phyloP scores from a whole-genome alignment of 1,140 invertebrate genomes.

The Antheraea pernyi region DNA sequence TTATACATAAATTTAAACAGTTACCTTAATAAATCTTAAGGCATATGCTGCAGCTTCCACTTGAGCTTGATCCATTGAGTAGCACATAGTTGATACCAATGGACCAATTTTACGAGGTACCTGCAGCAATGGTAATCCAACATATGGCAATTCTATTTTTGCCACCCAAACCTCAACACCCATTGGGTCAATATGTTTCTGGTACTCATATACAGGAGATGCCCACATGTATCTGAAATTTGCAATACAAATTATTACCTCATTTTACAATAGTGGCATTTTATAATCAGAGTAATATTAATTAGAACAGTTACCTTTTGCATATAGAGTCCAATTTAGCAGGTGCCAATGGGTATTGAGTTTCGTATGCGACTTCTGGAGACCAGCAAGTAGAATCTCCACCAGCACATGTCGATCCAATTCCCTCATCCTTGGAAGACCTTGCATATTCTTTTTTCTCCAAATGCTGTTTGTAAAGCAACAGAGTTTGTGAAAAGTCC shows the following conservation, averaged over 20 bases:
- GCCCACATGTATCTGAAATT: slow-evolving; percentile 59
- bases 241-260: slow-evolving; percentile 4
- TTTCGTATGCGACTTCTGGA: slow-evolving; percentile 25
- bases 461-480: slow-evolving; percentile 68
- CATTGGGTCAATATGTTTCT: slow-evolving; percentile 41
- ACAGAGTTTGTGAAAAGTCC: slow-evolving; percentile 58
- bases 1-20: too few relatives aligned
- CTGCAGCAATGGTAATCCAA: slow-evolving; percentile 45
- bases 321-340: slow-evolving; percentile 65
- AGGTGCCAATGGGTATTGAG: slow-evolving; percentile 49
- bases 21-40: slow-evolving; percentile 52
- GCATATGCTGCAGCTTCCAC: slow-evolving; percentile 57
- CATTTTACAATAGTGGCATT: not conserved
- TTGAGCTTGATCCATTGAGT: slow-evolving; percentile 48
- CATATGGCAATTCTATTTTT: slow-evolving; percentile 49
- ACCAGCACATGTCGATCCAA: slow-evolving; percentile 51
- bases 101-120: slow-evolving; percentile 46
- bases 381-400: slow-evolving; percentile 40
- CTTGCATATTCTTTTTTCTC: slow-evolving; percentile 58
- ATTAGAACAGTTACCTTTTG: slow-evolving; percentile 43
- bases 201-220: slow-evolving; percentile 48
- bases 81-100: slow-evolving; percentile 40
- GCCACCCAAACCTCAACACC: slow-evolving; percentile 50
- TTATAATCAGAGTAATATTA: too few relatives aligned
- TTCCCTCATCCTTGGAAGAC: slow-evolving; percentile 56